Percentiles rank a stretch among this genome's conserved stretches.
These are phyloP conservation scores for Aeoliscus strigatus DNA, from an alignment of 2,797 vertebrate species.

Conservation along the genomic window DNA sequence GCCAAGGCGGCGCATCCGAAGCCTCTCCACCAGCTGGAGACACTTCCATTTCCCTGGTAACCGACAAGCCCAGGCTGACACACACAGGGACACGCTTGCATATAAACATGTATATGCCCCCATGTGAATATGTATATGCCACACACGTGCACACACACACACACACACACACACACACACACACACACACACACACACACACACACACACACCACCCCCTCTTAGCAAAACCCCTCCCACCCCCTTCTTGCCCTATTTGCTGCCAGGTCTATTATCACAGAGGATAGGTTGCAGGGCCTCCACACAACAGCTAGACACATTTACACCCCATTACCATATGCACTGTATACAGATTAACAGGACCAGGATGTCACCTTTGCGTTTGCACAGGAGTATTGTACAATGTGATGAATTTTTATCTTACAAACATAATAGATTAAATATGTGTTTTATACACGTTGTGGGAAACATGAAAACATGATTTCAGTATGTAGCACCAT, in stretches of 20 bases:
- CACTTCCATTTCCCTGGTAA: constrained; percentile 83
- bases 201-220: not conserved
- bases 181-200: too few species aligned
- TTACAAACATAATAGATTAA: too few species aligned
- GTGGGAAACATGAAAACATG: too few species aligned
- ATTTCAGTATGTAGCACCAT: not conserved
- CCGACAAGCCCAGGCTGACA: constrained; percentile 62
- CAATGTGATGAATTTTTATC: too few species aligned
- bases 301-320: constrained; percentile 56
- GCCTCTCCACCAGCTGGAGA: constrained; percentile 82
- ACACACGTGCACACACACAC: constrained; percentile 20
- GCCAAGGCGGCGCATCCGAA: constrained; percentile 81
- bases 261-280: constrained; percentile 66
- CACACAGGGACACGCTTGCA: constrained; percentile 30
- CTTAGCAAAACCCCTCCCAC: constrained; percentile 5
- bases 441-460: too few species aligned
- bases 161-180: too few species aligned
- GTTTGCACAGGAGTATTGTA: too few species aligned
- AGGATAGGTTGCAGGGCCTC: constrained; percentile 54
- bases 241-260: constrained; percentile 26
- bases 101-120: constrained; percentile 51
- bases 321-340: constrained; percentile 59
- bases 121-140: constrained; percentile 51
- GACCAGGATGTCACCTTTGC: constrained; percentile 26
- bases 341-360: constrained; percentile 32